phyloP scores from a whole-genome alignment of 1,140 invertebrate species.

The Nautilus pompilius region DNA sequence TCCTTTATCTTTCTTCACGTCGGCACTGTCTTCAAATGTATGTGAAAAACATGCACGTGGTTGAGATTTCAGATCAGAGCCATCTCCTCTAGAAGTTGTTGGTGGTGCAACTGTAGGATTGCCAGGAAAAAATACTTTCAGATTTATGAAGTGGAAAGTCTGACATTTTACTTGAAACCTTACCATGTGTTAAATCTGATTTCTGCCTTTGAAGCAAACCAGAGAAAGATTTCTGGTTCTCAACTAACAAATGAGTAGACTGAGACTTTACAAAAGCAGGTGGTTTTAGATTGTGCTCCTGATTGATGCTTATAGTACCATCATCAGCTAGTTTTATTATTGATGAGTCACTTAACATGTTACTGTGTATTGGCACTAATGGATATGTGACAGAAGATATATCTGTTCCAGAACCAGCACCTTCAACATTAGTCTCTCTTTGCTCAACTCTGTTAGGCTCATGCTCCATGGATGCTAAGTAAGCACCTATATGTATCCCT shows the following conservation, averaged over 20 bases:
- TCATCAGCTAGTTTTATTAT: conserved; percentile 15
- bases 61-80: conserved; percentile 31
- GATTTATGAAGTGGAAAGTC: conserved; percentile 6
- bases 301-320: conserved; percentile 35
- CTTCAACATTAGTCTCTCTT: conserved; percentile 28
- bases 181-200: conserved; percentile 49
- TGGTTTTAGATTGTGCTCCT: conserved; percentile 43
- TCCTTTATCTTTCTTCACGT: background rate
- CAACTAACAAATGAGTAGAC: conserved; percentile 43
- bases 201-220: conserved; percentile 51
- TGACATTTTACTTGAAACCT: background rate
- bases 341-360: background rate
- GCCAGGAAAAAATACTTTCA: conserved; percentile 4
- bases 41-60: conserved; percentile 44
- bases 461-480: conserved; percentile 77
- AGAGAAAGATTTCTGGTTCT: conserved; percentile 37
- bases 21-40: conserved; percentile 26
- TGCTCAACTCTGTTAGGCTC: conserved; percentile 26
- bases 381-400: conserved; percentile 43
- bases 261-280: conserved; percentile 49
- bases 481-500: conserved; percentile 90
- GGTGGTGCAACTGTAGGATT: background rate
- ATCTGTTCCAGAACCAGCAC: conserved; percentile 44
- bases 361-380: conserved; percentile 18
- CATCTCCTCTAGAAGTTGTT: conserved; percentile 12